A percentile compares a stretch with the other conserved stretches of the same genome.
phyloP scores from a whole-genome alignment of 64 coral and sea anemone species.

The Stichodactyla helianthus region DNA sequence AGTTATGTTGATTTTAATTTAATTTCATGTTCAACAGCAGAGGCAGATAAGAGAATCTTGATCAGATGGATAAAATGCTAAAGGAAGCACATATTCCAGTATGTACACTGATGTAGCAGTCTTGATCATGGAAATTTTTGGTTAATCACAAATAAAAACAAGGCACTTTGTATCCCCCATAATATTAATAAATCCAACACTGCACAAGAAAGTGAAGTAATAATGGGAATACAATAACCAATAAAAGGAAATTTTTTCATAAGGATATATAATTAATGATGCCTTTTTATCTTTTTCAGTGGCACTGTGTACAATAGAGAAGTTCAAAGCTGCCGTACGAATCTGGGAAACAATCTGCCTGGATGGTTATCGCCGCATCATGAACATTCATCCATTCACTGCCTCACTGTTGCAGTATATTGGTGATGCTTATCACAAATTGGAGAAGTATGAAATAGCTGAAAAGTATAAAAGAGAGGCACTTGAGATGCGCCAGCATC shows the following conservation, averaged over 20 bases:
- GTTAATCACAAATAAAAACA: too few species aligned
- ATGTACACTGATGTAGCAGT: too few species aligned
- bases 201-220: too few species aligned
- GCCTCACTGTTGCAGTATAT: constrained; percentile 69
- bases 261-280: background rate
- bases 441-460: background rate
- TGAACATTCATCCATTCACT: constrained; percentile 62
- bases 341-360: constrained; percentile 60
- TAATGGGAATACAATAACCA: too few species aligned
- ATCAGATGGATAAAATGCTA: too few species aligned
- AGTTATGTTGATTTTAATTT: constrained; percentile 9
- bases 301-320: constrained; percentile 10
- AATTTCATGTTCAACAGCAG: too few species aligned
- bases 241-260: too few species aligned
- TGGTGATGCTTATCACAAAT: constrained; percentile 30
- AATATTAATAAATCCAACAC: too few species aligned
- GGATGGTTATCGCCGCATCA: constrained; percentile 22
- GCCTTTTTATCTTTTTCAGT: constrained; percentile 18
- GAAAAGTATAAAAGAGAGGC: constrained; percentile 42
- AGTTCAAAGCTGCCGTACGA: constrained; percentile 32
- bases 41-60: too few species aligned
- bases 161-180: too few species aligned
- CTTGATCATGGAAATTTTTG: too few species aligned
- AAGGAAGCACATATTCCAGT: too few species aligned
- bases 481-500: constrained; percentile 50